A percentile compares a stretch with the other conserved stretches of the same genome.
These are phyloP conservation scores for Heliconius hermathena DNA, from an alignment of 1,140 invertebrate species.

Conservation along the genomic window DNA sequence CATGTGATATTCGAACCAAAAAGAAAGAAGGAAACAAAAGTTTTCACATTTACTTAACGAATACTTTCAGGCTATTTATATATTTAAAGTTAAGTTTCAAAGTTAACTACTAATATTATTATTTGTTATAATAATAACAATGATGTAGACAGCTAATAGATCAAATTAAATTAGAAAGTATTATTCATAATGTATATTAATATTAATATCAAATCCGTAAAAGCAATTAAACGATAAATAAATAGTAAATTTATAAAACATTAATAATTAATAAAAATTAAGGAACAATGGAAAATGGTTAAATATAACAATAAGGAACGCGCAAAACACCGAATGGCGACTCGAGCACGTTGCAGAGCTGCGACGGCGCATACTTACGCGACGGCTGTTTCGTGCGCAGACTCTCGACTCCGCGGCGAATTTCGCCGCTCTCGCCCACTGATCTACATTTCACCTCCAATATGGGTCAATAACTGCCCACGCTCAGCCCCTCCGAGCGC, in stretches of 20 bases:
- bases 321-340: neutral
- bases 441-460: conserved; percentile 81
- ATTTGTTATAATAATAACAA: too few species aligned
- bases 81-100: too few species aligned
- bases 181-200: neutral
- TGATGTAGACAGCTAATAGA: too few species aligned
- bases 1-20: too few species aligned
- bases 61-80: too few species aligned
- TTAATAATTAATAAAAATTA: neutral
- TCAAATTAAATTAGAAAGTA: too few species aligned
- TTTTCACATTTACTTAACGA: too few species aligned
- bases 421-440: conserved; percentile 80
- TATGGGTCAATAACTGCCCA: conserved; percentile 82
- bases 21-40: too few species aligned
- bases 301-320: neutral
- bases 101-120: too few species aligned
- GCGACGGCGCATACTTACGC: conserved; percentile 48
- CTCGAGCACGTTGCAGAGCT: conserved; percentile 1
- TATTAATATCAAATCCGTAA: neutral
- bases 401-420: conserved; percentile 67
- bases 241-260: neutral
- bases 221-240: neutral
- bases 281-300: neutral
- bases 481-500: conserved; percentile 76
- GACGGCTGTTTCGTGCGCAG: conserved; percentile 48